Evolutionary conservation across 2,888 invertebrate genomes (phyloP).

Genomic region (Byasa hedistus): DNA sequence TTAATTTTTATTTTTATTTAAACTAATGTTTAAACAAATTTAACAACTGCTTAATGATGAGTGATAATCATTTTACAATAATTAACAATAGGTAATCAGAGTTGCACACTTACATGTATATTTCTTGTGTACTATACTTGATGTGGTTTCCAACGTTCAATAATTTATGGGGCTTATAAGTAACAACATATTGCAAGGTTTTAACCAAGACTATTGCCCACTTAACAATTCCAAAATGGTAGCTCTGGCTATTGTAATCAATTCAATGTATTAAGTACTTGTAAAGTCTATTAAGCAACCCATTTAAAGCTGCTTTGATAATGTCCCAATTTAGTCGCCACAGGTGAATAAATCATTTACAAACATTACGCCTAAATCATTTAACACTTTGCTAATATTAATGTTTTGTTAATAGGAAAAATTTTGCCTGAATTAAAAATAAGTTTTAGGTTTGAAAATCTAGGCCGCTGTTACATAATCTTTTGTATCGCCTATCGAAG

Average conservation of each 20-base stretch:
- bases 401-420: neutral
- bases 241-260: constrained; percentile 25
- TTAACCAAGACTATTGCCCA: constrained; percentile 13
- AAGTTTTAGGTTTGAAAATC: constrained; percentile 32
- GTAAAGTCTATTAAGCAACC: constrained; percentile 26
- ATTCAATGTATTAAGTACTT: constrained; percentile 29
- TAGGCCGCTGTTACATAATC: constrained; percentile 42
- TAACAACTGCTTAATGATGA: neutral
- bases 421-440: neutral
- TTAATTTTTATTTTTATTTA: no score
- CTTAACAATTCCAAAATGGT: constrained; percentile 29
- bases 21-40: no score
- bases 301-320: constrained; percentile 22
- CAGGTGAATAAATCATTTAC: constrained; percentile 10
- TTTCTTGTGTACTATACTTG: neutral
- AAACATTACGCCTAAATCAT: constrained; percentile 13
- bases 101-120: neutral
- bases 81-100: neutral
- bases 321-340: constrained; percentile 24
- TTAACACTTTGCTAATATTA: constrained; percentile 29
- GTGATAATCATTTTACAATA: neutral
- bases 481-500: constrained; percentile 37
- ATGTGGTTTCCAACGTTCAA: neutral
- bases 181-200: constrained; percentile 2
- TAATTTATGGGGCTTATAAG: neutral